These are phyloP conservation scores for Aegypius monachus DNA, from an alignment of 2,113 vertebrate species.

Conservation along the genomic window DNA sequence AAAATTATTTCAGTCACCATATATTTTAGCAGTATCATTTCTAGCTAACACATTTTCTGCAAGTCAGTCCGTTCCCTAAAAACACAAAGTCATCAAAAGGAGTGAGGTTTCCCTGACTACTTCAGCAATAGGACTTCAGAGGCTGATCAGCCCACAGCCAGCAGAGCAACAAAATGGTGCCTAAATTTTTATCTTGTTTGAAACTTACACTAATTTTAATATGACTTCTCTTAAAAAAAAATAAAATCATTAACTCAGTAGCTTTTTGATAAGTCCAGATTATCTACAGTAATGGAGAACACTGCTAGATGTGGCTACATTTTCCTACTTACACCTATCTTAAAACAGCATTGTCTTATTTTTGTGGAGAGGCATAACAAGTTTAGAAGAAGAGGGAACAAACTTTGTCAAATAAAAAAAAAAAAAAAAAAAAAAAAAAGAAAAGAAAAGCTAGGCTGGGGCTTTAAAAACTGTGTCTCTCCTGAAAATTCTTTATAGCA, in stretches of 20 bases:
- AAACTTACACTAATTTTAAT: neutral
- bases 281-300: neutral
- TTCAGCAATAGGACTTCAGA: neutral
- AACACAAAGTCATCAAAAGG: neutral
- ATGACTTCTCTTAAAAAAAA: neutral
- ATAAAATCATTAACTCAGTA: neutral
- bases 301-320: neutral
- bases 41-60: neutral
- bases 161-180: neutral
- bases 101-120: neutral
- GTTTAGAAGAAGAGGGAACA: neutral
- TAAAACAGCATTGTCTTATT: neutral
- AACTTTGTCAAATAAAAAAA: neutral
- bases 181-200: neutral
- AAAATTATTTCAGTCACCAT: neutral
- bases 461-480: neutral
- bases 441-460: no score
- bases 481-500: neutral
- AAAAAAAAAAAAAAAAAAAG: neutral
- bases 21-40: neutral
- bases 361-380: neutral
- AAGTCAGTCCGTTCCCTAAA: neutral
- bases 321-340: neutral
- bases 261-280: neutral
- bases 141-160: neutral